These are phyloP conservation scores for Planiliza haematocheilus DNA, from an alignment of 2,113 vertebrate genomes.

Conservation along the genomic window DNA sequence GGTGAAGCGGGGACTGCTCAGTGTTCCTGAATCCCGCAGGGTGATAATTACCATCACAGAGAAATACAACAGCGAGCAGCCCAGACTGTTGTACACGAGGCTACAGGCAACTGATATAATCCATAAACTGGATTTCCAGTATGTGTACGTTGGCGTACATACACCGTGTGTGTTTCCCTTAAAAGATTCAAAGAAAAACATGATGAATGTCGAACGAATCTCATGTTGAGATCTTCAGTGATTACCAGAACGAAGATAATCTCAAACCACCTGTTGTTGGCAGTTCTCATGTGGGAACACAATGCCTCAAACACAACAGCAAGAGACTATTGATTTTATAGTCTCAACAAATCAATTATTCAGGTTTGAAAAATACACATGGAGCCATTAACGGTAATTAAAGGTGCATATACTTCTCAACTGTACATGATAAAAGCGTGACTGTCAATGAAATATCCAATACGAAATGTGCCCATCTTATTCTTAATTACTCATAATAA, in stretches of 20 bases:
- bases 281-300: slow-evolving; percentile 8
- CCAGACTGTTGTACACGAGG: slow-evolving; percentile 22
- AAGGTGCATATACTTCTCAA: not conserved
- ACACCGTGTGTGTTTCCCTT: not conserved
- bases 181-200: not conserved
- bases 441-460: not conserved
- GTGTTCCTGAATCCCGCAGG: slow-evolving; percentile 21
- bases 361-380: not conserved
- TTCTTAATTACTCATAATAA: slow-evolving; percentile 5
- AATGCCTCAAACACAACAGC: not conserved
- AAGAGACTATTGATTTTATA: slow-evolving; percentile 4
- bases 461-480: not conserved
- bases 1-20: slow-evolving; percentile 12
- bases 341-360: slow-evolving; percentile 3
- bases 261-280: slow-evolving; percentile 39
- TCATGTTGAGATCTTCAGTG: not conserved
- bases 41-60: slow-evolving; percentile 54
- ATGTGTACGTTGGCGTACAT: not conserved
- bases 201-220: not conserved
- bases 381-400: not conserved
- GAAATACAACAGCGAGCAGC: slow-evolving; percentile 25
- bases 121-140: slow-evolving; percentile 6
- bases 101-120: slow-evolving; percentile 17
- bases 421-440: not conserved
- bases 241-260: slow-evolving; percentile 24